Conservation (phyloP, 2,113 vertebrate genomes). For the Lophochroa leadbeateri region DNA sequence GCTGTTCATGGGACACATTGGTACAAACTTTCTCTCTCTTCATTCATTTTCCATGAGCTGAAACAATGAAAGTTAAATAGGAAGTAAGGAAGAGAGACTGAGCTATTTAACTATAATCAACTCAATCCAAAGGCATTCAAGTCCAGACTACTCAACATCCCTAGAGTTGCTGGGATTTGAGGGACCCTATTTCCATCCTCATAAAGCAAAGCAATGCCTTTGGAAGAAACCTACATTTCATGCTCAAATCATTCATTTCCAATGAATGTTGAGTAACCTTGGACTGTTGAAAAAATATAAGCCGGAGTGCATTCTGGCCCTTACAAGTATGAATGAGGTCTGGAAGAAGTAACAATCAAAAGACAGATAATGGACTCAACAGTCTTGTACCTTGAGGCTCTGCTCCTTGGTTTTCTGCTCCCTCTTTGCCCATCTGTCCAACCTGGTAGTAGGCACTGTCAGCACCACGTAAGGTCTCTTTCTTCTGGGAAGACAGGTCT, state of each 20-base stretch:
- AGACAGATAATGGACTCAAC: background rate
- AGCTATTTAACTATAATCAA: background rate
- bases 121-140: background rate
- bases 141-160: background rate
- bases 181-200: background rate
- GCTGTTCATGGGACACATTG: background rate
- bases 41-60: background rate
- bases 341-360: background rate
- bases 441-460: conserved; percentile 85
- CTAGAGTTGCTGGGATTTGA: background rate
- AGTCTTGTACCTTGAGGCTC: conserved; percentile 74
- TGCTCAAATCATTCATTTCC: background rate
- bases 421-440: conserved; percentile 81
- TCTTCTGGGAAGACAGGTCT: conserved; percentile 81
- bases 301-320: background rate
- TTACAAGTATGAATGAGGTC: background rate
- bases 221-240: background rate
- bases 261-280: background rate
- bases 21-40: background rate
- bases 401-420: conserved; percentile 74
- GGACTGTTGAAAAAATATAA: background rate
- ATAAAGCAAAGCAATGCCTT: background rate
- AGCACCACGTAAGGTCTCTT: conserved; percentile 83
- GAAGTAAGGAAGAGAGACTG: background rate
- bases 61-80: background rate